These are phyloP conservation scores for Thinocorus orbignyianus DNA, from an alignment of 2,113 vertebrate species.

Conservation along the genomic window DNA sequence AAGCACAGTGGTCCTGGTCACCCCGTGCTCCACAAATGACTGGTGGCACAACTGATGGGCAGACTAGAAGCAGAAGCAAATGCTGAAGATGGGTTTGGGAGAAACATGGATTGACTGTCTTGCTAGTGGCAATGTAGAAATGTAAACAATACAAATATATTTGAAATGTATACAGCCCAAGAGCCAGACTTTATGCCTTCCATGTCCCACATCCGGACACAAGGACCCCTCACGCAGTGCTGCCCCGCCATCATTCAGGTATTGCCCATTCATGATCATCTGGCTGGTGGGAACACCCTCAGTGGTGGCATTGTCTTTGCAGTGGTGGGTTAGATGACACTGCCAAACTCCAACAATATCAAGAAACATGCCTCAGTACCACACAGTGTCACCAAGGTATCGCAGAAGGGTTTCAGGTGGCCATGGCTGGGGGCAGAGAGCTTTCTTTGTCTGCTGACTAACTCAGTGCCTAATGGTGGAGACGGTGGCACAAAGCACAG, in stretches of 20 bases:
- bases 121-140: not conserved
- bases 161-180: not conserved
- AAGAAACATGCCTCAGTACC: not conserved
- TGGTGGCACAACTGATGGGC: not conserved
- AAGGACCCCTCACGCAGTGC: accelerated
- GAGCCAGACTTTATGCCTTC: not conserved
- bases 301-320: accelerated
- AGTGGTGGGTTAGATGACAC: not conserved
- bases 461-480: not conserved
- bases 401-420: not conserved
- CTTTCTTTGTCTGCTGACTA: not conserved
- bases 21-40: not conserved
- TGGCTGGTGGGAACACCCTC: not conserved
- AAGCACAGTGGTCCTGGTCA: not conserved
- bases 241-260: not conserved
- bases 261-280: accelerated
- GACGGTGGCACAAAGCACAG: not conserved
- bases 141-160: not conserved
- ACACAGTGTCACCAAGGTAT: not conserved
- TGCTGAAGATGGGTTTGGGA: not conserved
- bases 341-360: not conserved
- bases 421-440: not conserved
- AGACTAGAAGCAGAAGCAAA: not conserved
- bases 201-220: not conserved
- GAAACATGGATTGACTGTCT: not conserved